Base-by-base conservation (phyloP, 2,888 invertebrate species). In the Phengaris arion region DNA sequence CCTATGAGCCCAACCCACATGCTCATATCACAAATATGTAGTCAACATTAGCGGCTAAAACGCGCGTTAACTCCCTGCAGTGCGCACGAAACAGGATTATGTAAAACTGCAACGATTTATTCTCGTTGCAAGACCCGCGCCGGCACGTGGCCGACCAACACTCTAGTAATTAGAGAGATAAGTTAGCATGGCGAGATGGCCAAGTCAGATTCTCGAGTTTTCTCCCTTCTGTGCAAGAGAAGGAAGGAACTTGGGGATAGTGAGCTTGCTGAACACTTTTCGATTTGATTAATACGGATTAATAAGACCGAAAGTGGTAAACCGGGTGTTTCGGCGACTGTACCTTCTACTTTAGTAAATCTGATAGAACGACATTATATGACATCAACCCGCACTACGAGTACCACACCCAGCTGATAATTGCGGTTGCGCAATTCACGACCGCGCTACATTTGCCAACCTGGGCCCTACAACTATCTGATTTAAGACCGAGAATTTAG, bases 131-230 rank as follows among this genome's bases (percentile, higher is more conserved):
- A 81, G 81, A 81, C 76, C 76, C 78, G 76, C 78, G 77, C 78
- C 77, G 79, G 83, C 83, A 83, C 85, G 85, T 83, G 85, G 81
- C 81, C 78, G 83, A 78, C 82, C 83, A 79, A 84, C 81, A 83
- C 83, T 80, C 80, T 74, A 77, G 74, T 81, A 77, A 81, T 77
- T 77, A 78, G 70, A 59, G 13, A 64, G 78, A 78, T 76, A 74
- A 70, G 72, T 78, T 78, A 64, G 13, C 64, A 8, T 12, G 6
- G 64, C 64, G 59, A 64, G 64, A 64, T 64, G 9, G 22, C 59
- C 59, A 22, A 59, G 15, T 22, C 59, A 22, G 22, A 48, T 59
- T 59, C 59, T 59, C 10, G 22, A 59, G 22, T 22, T 59, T 59
- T 59, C 22, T 59, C 22, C 9, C 35, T 3, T 35, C 35, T 35